phyloP scores from a whole-genome alignment of 2,888 invertebrate genomes.

The Drosophila infuscata region DNA sequence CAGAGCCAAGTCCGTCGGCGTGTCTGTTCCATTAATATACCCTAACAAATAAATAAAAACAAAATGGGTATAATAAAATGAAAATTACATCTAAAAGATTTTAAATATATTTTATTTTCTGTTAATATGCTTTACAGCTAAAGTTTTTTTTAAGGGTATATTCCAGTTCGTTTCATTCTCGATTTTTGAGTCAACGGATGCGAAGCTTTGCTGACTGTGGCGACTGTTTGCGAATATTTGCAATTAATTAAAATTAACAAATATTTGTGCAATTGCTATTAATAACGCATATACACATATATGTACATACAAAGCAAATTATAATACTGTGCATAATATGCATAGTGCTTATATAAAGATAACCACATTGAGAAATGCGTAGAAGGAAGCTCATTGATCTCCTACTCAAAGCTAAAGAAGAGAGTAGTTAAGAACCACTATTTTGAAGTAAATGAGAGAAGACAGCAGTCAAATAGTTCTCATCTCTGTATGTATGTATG shows the following conservation, averaged over 20 bases:
- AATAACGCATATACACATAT: constrained; percentile 12
- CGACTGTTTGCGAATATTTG: constrained; percentile 34
- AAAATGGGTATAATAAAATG: background rate
- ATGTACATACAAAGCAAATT: background rate
- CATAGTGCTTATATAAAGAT: background rate
- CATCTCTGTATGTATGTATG: background rate
- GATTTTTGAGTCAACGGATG: constrained; percentile 4
- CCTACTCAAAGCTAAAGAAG: background rate
- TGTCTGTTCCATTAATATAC: background rate
- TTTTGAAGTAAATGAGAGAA: background rate
- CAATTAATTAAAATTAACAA: constrained; percentile 44
- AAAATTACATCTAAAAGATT: background rate
- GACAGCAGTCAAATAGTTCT: background rate
- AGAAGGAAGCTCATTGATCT: background rate
- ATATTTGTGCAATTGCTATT: constrained; percentile 38
- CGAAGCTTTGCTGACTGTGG: background rate
- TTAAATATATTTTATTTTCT: background rate
- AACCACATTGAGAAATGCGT: background rate
- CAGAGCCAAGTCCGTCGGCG: background rate
- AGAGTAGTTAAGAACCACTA: background rate
- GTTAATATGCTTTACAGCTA: background rate
- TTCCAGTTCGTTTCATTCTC: background rate
- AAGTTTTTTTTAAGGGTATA: too few species aligned
- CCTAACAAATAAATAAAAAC: background rate
- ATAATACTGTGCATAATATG: background rate